Conservation (phyloP, 1,140 invertebrate species). For the Bombus cullumanus region DNA sequence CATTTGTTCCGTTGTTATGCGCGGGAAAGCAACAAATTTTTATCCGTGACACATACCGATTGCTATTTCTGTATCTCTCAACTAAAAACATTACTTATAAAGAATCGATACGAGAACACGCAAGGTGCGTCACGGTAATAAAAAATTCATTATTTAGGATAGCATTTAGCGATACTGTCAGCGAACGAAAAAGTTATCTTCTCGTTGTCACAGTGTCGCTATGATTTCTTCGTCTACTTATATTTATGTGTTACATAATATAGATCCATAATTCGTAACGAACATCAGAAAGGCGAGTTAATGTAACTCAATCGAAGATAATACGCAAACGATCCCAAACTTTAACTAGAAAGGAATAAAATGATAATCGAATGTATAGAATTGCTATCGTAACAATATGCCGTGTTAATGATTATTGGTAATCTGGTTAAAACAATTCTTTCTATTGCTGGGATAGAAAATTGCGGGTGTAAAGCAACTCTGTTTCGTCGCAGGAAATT, state of each 20-base stretch:
- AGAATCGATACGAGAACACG: background rate
- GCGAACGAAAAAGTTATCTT: background rate
- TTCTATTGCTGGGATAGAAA: background rate
- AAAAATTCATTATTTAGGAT: conserved; percentile 28
- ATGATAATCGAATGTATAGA: background rate
- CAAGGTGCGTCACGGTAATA: background rate
- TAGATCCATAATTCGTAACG: conserved; percentile 18
- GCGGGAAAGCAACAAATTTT: conserved; percentile 23
- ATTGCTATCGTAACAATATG: conserved; percentile 10
- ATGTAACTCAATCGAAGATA: conserved; percentile 40
- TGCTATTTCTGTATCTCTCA: background rate
- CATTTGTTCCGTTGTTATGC: background rate
- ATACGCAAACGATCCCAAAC: conserved; percentile 11
- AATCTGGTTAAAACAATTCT: conserved; percentile 14
- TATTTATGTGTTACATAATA: conserved; percentile 13
- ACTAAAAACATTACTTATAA: conserved; percentile 1
- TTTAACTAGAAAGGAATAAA: conserved; percentile 12
- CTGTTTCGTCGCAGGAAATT: background rate
- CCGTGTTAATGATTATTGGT: conserved; percentile 29
- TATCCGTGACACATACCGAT: background rate
- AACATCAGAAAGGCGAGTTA: conserved; percentile 30
- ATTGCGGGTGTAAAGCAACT: background rate
- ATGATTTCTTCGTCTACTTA: conserved; percentile 40
- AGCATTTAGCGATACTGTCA: conserved; percentile 5
- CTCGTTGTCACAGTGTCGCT: conserved; percentile 7